phyloP scores from a whole-genome alignment of 2,888 invertebrate species.

The Argyresthia goedartella region DNA sequence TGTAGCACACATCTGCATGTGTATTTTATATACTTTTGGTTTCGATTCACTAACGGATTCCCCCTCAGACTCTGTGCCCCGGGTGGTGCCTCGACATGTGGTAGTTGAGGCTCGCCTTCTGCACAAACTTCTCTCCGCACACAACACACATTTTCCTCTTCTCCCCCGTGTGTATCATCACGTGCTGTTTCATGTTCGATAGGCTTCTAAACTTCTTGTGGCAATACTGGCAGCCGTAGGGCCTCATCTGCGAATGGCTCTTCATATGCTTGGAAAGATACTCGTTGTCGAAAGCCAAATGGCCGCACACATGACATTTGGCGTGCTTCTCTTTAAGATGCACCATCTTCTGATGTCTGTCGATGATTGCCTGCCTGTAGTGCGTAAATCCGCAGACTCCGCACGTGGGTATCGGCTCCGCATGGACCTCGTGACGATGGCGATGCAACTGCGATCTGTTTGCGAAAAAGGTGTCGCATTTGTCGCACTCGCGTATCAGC shows the following conservation, averaged over 20 bases:
- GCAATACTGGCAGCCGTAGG: conserved; percentile 9
- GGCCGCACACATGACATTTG: conserved; percentile 2
- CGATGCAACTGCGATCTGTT: too few species aligned
- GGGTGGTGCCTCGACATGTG: conserved; percentile 12
- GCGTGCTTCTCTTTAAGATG: conserved; percentile 8
- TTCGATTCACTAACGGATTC: too few species aligned
- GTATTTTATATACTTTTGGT: too few species aligned
- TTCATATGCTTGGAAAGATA: conserved; percentile 4
- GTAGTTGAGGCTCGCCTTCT: conserved; percentile 14
- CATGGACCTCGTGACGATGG: too few species aligned
- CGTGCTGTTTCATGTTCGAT: conserved; percentile 5
- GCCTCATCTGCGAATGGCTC: conserved; percentile 4
- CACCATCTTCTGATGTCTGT: conserved; percentile 12
- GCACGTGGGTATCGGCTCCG: too few species aligned
- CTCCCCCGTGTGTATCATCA: conserved; percentile 11
- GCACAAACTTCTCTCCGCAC: conserved; percentile 10
- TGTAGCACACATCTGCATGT: too few species aligned
- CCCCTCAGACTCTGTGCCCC: too few species aligned
- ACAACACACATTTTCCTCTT: conserved; percentile 10
- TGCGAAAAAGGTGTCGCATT: too few species aligned
- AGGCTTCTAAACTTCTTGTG: conserved; percentile 8
- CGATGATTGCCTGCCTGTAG: too few species aligned
- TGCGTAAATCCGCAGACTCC: too few species aligned
- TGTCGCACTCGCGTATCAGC: too few species aligned
- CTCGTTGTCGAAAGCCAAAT: background rate